Evolutionary conservation across 37 sponge, comb jelly and placozoan species (phyloP), one percentile per base, ranked within the genome.

Genomic region (Amphimedon queenslandica): DNA sequence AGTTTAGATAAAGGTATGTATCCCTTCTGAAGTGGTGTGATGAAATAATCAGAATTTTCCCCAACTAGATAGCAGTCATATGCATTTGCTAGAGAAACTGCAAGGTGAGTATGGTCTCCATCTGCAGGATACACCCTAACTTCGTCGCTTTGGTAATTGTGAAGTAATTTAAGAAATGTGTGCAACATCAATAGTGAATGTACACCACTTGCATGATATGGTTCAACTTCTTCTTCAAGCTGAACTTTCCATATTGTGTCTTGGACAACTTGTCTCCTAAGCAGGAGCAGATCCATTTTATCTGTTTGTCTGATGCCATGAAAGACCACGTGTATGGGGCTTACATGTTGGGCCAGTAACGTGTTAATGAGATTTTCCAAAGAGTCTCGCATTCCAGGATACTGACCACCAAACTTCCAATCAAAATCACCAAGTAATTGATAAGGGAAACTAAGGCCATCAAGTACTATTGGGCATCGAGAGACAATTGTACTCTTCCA

Each of bases 31-130:
- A 82, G 61, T 16, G 78, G 40, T 23, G 23, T 66, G 24, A 82
- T 57, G 84, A 37, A 82, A 60, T 41, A 82, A 79, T 82, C 84
- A 20, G 75, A 73, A 63, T 82, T 77, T 4, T 71, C n/a, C 5
- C 57, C 51, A 2, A 79, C 25, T 4, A 82, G 57, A 20, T 64
- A 70, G 39, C 71, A 82, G 20, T 72, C 56, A 2, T 56, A 39
- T 37, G 28, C 20, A 34, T 68, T 57, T 1, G 77, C 84, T 28
- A 76, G 39, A 30, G 16, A 18, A 47, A 47, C 58, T n/a, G 77
- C 77, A 30, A 72, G 57, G 29, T 74, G 23, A 11, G 28, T 21
- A 53, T 77, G 77, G 21, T 76, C 84, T 33, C 78, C 84, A 38
- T 74, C 58, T 3, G 78, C 84, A 21, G 33, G 47, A 20, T 33